Percentiles rank a stretch among this genome's conserved stretches.
phyloP scores from a whole-genome alignment of 2,888 invertebrate species.

The Drosophila anceps region DNA sequence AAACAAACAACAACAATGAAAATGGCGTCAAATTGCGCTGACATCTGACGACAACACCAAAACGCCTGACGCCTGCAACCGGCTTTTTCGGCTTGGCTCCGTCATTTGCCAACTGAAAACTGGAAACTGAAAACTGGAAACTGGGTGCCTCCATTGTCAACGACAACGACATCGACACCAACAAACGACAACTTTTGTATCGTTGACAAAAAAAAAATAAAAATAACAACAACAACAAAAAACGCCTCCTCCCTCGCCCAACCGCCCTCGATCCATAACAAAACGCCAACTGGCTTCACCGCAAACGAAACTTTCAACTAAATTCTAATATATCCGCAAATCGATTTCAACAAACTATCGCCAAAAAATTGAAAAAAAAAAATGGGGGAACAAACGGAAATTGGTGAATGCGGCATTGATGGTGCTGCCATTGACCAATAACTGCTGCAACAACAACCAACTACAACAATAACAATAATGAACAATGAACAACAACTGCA shows the following conservation, averaged over 20 bases:
- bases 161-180: conserved; percentile 68
- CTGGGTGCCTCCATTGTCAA: conserved; percentile 61
- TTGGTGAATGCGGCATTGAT: conserved; percentile 72
- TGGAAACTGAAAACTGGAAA: conserved; percentile 21
- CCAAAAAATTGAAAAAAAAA: conserved; percentile 31
- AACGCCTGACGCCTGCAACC: conserved; percentile 30
- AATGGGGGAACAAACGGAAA: conserved; percentile 56
- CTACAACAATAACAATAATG: conserved; percentile 21
- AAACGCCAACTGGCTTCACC: conserved; percentile 41
- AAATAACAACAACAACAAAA: neutral
- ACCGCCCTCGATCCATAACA: conserved; percentile 5
- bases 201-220: conserved; percentile 40
- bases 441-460: conserved; percentile 28
- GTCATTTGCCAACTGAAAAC: conserved; percentile 43
- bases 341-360: conserved; percentile 70
- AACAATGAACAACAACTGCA: neutral
- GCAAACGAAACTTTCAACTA: conserved; percentile 62
- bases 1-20: conserved; percentile 65
- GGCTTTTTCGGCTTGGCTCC: conserved; percentile 25
- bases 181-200: conserved; percentile 59
- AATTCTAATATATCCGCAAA: conserved; percentile 71
- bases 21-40: conserved; percentile 84
- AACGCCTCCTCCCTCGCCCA: neutral
- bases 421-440: conserved; percentile 35
- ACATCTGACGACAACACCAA: conserved; percentile 76